phyloP scores from a whole-genome alignment of 2,113 vertebrate genomes.

The human (Homo sapiens) region GRCh38 chr6:99873001-99873500 shows the following conservation, averaged over 20 bases:
- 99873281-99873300: constrained; percentile 63
- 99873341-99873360: constrained; percentile 60
- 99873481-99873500: not conserved
- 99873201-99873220: not conserved
- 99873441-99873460: not conserved
- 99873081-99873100: too few relatives aligned
- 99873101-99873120: not conserved
- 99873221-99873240: constrained; percentile 55
- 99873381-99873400: not conserved
- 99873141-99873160: too few relatives aligned
- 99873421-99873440: constrained; percentile 25
- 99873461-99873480: not conserved
- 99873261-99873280: constrained; percentile 61
- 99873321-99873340: constrained; percentile 44
- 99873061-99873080: not conserved
- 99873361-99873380: constrained; percentile 57
- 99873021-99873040: not conserved
- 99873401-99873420: constrained; percentile 36
- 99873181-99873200: not conserved
- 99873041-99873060: not conserved
- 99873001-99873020: not conserved
- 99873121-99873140: too few relatives aligned
- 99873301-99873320: constrained; percentile 57
- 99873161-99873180: too few relatives aligned
- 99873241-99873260: constrained; percentile 68